Base-by-base conservation (phyloP, 1,140 invertebrate genomes). In the Drosophila azteca region DNA sequence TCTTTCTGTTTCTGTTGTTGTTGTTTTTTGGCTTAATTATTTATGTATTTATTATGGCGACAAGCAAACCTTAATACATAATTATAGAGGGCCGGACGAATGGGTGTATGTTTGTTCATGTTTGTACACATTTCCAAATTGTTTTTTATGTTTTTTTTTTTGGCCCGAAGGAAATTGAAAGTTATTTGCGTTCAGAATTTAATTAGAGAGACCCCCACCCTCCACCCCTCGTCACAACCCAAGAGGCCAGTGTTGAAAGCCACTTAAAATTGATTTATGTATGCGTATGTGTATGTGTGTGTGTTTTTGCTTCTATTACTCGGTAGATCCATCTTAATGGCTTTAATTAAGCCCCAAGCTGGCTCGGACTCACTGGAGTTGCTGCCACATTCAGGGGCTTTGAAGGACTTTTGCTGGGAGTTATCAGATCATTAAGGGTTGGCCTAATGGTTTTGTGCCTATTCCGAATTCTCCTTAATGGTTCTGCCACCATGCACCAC, bases 161-260 rank as follows among this genome's bases (percentile, higher is more conserved):
- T 53, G 9, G 35, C 57, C 17, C 46, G 45, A 53, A n/a, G n/a
- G 24, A 9, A 48, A 43, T 29, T 82, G 78, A 85, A 87, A 85
- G 82, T 85, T 78, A 69, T 82, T 81, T 74, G 79, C 57, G 74
- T 68, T 71, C 60, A 78, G 82, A 85, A 85, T 85, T 85, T 63
- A 84, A 77, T 85, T 73, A 73, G 43, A 71, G 17, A 84, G 26
- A 50, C 20, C 4, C 24, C 24, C 3, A n/a, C n/a, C 24, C 4
- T 4, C 24, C 24, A 5, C 5, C 24, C 24, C 24, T 9, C 31
- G 9, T 7, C 7, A 3, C 31, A 8, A 35, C 3, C 31, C 8
- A 35, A 8, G 17, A 31, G 9, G 9, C 31, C 31, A 35, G 46
- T 43, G 59, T 43, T 62, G 43, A 70, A 64, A 62, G 57, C 20